Conservation (phyloP, 2,113 vertebrate species). For the Lanius ludovicianus region DNA sequence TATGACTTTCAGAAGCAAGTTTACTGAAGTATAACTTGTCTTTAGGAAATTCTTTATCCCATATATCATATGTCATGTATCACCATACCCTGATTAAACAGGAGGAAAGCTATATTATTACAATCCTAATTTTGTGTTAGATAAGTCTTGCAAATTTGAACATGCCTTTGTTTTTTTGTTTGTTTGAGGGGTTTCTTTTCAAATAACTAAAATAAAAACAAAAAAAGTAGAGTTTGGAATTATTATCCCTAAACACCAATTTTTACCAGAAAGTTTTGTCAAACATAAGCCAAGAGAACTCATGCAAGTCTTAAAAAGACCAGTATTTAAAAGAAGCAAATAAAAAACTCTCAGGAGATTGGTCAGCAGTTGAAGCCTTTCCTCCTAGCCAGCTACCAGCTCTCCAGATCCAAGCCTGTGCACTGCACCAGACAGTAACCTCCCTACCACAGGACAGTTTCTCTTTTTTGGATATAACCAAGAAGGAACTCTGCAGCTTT, state of each 20-base stretch:
- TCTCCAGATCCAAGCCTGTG: background rate
- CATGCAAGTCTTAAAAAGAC: background rate
- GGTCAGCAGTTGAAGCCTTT: background rate
- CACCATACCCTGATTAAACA: background rate
- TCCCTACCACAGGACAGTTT: background rate
- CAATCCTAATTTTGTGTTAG: background rate
- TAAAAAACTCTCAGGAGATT: background rate
- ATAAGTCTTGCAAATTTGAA: background rate
- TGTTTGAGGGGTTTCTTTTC: background rate
- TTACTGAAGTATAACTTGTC: background rate
- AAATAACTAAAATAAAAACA: background rate
- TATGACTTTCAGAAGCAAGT: background rate
- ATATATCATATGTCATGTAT: background rate
- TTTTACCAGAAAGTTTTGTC: background rate
- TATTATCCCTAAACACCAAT: background rate
- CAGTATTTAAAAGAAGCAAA: background rate
- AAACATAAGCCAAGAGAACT: background rate
- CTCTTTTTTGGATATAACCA: background rate
- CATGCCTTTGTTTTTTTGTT: background rate
- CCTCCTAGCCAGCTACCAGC: background rate
- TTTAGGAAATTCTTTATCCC: background rate
- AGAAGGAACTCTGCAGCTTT: background rate
- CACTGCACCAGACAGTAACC: background rate
- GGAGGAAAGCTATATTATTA: background rate
- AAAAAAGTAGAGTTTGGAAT: background rate